Base-by-base conservation (phyloP, 2,888 invertebrate genomes). In the Plagodis pulveraria region DNA sequence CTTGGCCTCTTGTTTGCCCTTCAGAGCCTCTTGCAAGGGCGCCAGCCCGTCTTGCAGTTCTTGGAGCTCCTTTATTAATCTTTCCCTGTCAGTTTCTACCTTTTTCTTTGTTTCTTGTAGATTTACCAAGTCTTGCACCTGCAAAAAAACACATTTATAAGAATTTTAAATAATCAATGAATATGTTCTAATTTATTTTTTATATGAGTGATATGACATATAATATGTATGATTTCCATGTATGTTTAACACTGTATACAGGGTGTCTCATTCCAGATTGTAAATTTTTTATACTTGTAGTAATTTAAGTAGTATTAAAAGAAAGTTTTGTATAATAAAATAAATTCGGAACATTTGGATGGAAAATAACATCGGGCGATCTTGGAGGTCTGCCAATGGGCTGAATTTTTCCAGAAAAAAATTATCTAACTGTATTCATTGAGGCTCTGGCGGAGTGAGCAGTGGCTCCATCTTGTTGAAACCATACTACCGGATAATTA, bases 61-160 rank as follows among this genome's bases (percentile, higher is more conserved):
- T 32, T 81, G 81, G 10, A 91, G 62, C 74, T 92, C 89, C n/a
- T 74, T 65, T 56, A 79, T 62, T 54, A 76, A 80, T 54, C 81
- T 86, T 49, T 86, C 88, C 50, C 83, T 83, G 50, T 88, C 83
- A 5, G 68, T 70, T 66, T 93, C 90, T 47, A 94, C 77, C 65
- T 93, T 87, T 48, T 89, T 87, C 62, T 89, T 87, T 42, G 84
- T 88, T 48, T 91, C 89, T 80, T 93, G 87, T n/a, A 94, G 83
- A 65, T 86, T 87, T 9, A 86, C 84, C 51, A 93, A 80, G 65
- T 93, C 93, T 86, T 93, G 93, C n/a, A 93, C 91, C 93, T 93
- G 54, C 6, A 56, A 36, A 35, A n/a, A 22, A 22, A 22, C 4
- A 22, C 22, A 22, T 4, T 2, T 22, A 22, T 4, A 22, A 22